A percentile compares a stretch with the other conserved stretches of the same genome.
Evolutionary conservation across 2,888 invertebrate genomes (phyloP).

Genomic region (Lasioglossum lativentre): DNA sequence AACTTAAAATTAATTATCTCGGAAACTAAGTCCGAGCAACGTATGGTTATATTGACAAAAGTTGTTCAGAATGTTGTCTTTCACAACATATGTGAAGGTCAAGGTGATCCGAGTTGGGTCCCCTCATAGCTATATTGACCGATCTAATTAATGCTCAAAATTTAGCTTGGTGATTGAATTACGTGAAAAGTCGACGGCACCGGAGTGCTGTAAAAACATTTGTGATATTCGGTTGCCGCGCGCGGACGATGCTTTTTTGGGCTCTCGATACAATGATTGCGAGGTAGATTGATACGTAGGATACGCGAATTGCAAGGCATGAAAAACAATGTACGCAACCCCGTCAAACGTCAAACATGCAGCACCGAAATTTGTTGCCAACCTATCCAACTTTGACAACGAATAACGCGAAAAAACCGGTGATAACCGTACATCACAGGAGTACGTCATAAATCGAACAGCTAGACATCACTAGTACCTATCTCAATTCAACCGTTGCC

Average conservation of each 20-base stretch:
- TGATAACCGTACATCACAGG: slow-evolving; percentile 19
- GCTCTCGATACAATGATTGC: background rate
- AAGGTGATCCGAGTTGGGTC: no score
- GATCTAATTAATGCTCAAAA: background rate
- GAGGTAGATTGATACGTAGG: slow-evolving; percentile 12
- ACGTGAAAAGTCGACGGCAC: background rate
- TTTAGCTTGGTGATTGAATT: background rate
- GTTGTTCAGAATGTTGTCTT: no score
- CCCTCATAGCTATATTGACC: no score
- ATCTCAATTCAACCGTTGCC: slow-evolving; percentile 9
- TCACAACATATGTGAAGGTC: no score
- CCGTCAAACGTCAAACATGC: slow-evolving; percentile 16
- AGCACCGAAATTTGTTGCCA: slow-evolving; percentile 26
- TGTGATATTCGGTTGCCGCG: background rate
- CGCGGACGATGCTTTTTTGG: background rate
- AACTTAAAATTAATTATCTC: no score
- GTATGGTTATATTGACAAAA: no score
- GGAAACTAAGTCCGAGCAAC: no score
- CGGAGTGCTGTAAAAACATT: background rate
- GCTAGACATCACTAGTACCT: slow-evolving; percentile 3
- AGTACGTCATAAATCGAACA: slow-evolving; percentile 28
- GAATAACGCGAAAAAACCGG: slow-evolving; percentile 31
- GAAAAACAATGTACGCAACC: slow-evolving; percentile 18
- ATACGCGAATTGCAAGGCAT: slow-evolving; percentile 2
- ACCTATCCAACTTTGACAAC: slow-evolving; percentile 15